phyloP scores from a whole-genome alignment of 2,797 vertebrate genomes.

The Rachycentron canadum region DNA sequence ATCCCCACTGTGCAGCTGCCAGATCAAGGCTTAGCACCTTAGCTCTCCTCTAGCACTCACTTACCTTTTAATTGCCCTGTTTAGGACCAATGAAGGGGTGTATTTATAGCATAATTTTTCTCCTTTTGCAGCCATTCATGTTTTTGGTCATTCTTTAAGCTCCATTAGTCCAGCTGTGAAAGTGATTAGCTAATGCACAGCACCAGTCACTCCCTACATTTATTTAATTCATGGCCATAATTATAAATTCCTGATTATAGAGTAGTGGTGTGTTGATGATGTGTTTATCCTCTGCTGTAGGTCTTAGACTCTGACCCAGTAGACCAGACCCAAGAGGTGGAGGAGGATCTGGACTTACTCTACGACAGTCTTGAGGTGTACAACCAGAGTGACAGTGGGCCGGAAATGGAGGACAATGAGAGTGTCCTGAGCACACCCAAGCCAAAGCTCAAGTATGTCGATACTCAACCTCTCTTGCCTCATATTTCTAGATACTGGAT shows the following conservation, averaged over 20 bases:
- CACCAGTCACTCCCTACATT: slow-evolving; percentile 34
- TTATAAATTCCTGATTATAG: slow-evolving; percentile 44
- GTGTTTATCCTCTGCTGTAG: slow-evolving; percentile 60
- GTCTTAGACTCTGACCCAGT: slow-evolving; percentile 89
- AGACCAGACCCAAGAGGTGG: slow-evolving; percentile 88
- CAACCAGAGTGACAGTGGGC: slow-evolving; percentile 89
- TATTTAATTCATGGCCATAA: slow-evolving; percentile 46
- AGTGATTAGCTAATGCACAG: slow-evolving; percentile 56
- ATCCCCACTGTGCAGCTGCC: slow-evolving; percentile 64
- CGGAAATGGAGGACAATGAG: slow-evolving; percentile 88
- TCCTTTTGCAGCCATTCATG: slow-evolving; percentile 37
- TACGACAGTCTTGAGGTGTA: slow-evolving; percentile 88
- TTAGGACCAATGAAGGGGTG: slow-evolving; percentile 41
- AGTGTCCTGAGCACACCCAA: slow-evolving; percentile 88
- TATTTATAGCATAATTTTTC: slow-evolving; percentile 60
- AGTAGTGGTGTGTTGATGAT: slow-evolving; percentile 35
- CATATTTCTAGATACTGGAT: background rate
- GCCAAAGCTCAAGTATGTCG: slow-evolving; percentile 86
- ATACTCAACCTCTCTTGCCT: background rate
- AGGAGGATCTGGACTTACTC: slow-evolving; percentile 88
- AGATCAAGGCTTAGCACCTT: slow-evolving; percentile 64
- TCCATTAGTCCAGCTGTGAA: slow-evolving; percentile 50
- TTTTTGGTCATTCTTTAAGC: slow-evolving; percentile 43
- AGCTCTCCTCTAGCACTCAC: slow-evolving; percentile 46
- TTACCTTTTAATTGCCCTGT: slow-evolving; percentile 72